Percentiles rank a stretch among this genome's conserved stretches.
Evolutionary conservation across 2,113 vertebrate species (phyloP).

Genomic region (Pachyramphus minor): DNA sequence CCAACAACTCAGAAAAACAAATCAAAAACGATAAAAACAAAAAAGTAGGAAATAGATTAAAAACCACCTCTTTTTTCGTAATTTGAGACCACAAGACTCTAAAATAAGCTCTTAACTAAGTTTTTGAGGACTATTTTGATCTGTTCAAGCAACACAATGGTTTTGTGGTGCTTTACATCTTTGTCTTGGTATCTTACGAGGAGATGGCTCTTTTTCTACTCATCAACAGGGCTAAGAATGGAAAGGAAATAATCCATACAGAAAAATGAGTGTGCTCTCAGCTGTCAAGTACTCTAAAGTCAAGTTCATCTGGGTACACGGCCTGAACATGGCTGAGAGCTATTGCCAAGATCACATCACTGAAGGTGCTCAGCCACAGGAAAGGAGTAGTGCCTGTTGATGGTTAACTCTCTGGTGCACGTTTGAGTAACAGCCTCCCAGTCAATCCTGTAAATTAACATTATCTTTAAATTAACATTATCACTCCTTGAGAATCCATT

Average conservation of each 20-base stretch:
- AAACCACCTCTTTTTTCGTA: not conserved
- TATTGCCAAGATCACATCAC: not conserved
- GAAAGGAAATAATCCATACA: not conserved
- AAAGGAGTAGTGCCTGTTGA: not conserved
- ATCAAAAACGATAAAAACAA: not conserved
- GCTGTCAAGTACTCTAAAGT: not conserved
- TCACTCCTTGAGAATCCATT: not conserved
- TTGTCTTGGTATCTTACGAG: not conserved
- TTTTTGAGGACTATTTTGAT: not conserved
- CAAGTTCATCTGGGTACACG: not conserved
- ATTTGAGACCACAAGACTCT: not conserved
- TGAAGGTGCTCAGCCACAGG: not conserved
- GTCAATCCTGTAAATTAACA: not conserved
- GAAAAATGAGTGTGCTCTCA: not conserved
- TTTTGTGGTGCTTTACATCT: not conserved
- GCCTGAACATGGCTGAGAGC: not conserved
- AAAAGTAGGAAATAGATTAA: not conserved
- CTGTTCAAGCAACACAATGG: not conserved
- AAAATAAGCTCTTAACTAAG: conserved; percentile 36
- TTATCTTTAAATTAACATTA: not conserved
- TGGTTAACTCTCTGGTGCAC: not conserved
- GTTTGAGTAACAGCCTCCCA: not conserved
- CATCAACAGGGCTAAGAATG: not conserved
- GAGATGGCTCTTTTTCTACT: not conserved
- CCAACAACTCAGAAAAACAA: not conserved